Evolutionary conservation across 2,797 vertebrate genomes (phyloP).

Genomic region (Tamandua tetradactyla): DNA sequence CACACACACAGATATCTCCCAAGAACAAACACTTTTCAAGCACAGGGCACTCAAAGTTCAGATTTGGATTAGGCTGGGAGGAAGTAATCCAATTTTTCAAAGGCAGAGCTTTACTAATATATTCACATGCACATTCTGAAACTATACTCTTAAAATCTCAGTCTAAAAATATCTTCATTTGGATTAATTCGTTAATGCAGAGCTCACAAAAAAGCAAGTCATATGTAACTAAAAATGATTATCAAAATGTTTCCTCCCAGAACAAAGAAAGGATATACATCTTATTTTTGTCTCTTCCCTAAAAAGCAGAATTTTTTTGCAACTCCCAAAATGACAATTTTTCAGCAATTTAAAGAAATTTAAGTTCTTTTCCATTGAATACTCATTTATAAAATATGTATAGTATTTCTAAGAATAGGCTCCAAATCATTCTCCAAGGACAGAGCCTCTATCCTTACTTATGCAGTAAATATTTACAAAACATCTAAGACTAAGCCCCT

Average conservation of each 20-base stretch:
- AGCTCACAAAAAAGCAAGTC: slow-evolving; percentile 9
- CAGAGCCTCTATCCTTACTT: neutral
- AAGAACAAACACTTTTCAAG: neutral
- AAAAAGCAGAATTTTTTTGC: neutral
- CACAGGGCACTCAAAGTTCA: neutral
- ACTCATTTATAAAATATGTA: neutral
- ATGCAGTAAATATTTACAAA: neutral
- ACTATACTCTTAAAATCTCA: neutral
- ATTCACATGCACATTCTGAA: neutral
- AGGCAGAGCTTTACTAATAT: neutral
- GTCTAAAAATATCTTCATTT: slow-evolving; percentile 31
- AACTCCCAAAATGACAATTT: slow-evolving; percentile 6
- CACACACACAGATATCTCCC: neutral
- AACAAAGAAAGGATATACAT: neutral
- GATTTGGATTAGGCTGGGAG: neutral
- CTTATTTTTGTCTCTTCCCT: neutral
- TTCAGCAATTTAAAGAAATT: slow-evolving; percentile 33
- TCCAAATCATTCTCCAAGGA: neutral
- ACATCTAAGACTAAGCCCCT: neutral
- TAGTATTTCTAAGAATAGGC: neutral
- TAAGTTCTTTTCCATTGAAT: neutral
- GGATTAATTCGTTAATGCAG: neutral
- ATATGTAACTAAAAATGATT: neutral
- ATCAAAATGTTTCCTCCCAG: neutral
- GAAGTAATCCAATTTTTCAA: neutral